Conservation (phyloP, 2,113 vertebrate genomes). For the Pyxicephalus adspersus region DNA sequence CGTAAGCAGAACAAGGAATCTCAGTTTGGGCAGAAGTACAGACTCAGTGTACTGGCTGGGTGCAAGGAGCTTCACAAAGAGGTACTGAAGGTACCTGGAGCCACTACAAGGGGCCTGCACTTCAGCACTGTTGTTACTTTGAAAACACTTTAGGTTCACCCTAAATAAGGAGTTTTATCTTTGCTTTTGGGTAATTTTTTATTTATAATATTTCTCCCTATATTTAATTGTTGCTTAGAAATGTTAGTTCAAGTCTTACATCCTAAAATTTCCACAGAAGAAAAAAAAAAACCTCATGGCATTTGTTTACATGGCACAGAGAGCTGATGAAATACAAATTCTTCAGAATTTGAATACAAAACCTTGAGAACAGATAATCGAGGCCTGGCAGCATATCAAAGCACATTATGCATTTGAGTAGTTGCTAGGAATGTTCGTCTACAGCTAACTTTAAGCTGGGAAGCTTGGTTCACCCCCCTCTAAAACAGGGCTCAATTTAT, state of each 20-base stretch:
- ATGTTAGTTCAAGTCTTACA: not conserved
- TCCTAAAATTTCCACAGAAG: not conserved
- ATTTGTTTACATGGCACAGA: slow-evolving; percentile 38
- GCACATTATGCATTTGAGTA: slow-evolving; percentile 37
- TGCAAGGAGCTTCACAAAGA: no score
- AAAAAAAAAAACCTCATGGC: slow-evolving; percentile 9
- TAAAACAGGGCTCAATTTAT: slow-evolving; percentile 14
- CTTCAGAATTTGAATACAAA: slow-evolving; percentile 39
- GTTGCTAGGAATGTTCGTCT: slow-evolving; percentile 49
- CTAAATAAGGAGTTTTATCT: no score
- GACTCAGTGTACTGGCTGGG: no score
- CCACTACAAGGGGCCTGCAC: no score
- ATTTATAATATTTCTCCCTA: not conserved
- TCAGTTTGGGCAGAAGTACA: no score
- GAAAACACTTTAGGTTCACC: no score
- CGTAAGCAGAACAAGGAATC: no score
- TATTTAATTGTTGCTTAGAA: not conserved
- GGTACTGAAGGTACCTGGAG: no score
- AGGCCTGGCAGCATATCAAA: slow-evolving; percentile 38
- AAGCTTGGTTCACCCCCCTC: not conserved
- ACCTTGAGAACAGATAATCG: slow-evolving; percentile 45
- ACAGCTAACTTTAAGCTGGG: slow-evolving; percentile 25
- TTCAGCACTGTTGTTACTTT: no score
- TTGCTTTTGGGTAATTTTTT: no score
- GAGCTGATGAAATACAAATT: not conserved